These are phyloP conservation scores for Linepithema humile DNA, from an alignment of 1,140 invertebrate species.

Conservation along the genomic window DNA sequence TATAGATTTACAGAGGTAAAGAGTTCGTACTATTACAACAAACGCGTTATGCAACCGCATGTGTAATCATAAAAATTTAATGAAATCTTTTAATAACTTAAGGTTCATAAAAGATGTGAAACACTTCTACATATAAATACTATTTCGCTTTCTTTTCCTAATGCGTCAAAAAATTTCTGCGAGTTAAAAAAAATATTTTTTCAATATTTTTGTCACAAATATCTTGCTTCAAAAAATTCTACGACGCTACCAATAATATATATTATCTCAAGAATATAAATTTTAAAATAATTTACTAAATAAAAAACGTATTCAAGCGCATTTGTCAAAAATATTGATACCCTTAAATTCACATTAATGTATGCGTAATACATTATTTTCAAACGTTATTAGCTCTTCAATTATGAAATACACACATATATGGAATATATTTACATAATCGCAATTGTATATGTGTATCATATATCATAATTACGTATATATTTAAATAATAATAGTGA, in stretches of 20 bases:
- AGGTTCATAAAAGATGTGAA: background rate
- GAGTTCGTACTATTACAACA: background rate
- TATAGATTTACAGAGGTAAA: slow-evolving; percentile 36
- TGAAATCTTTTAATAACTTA: slow-evolving; percentile 21
- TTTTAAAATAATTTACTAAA: slow-evolving; percentile 62
- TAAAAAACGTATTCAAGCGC: slow-evolving; percentile 61
- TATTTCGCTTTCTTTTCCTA: background rate
- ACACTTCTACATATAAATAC: background rate
- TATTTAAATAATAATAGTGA: too few relatives aligned
- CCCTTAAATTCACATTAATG: background rate
- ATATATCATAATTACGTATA: too few relatives aligned
- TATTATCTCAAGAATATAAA: slow-evolving; percentile 29
- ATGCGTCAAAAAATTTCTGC: background rate
- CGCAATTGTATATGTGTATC: too few relatives aligned
- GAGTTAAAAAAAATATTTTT: background rate
- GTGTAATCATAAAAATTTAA: slow-evolving; percentile 23
- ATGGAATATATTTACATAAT: too few relatives aligned
- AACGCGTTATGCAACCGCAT: background rate
- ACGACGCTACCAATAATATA: background rate
- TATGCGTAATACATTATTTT: too few relatives aligned
- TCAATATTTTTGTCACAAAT: background rate
- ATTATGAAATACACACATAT: background rate
- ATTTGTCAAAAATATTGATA: slow-evolving; percentile 26
- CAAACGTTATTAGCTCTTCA: background rate
- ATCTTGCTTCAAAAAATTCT: background rate